Evolutionary conservation across 2,888 invertebrate species (phyloP).

Genomic region (Megastigmus dorsalis): DNA sequence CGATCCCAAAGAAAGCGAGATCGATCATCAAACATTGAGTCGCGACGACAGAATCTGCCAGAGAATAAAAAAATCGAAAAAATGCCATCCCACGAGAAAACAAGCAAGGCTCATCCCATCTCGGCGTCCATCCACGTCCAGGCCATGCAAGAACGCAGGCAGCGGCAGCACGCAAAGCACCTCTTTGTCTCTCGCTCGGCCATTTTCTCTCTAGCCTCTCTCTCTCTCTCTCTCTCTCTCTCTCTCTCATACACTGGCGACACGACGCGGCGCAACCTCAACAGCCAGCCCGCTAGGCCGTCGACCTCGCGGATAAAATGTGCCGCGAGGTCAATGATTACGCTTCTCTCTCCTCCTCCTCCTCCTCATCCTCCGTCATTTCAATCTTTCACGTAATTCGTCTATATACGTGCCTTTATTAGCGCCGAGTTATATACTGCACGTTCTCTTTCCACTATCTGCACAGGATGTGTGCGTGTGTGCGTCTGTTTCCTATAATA

Average conservation of each 20-base stretch:
- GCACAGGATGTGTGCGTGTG: neutral
- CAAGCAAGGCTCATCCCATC: slow-evolving; percentile 5
- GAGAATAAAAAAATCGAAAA: no score
- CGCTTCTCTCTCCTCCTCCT: slow-evolving; percentile 1
- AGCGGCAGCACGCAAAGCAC: slow-evolving; percentile 25
- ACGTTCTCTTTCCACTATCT: no score
- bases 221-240: slow-evolving; percentile 9
- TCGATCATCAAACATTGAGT: no score
- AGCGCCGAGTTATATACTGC: no score
- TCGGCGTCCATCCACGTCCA: slow-evolving; percentile 8
- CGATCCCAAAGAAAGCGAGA: no score
- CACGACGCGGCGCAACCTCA: slow-evolving; percentile 36
- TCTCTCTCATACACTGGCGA: neutral
- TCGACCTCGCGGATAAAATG: slow-evolving; percentile 54
- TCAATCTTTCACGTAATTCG: slow-evolving; percentile 48
- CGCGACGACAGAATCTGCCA: no score
- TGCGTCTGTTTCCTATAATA: slow-evolving; percentile 21
- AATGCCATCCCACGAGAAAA: no score
- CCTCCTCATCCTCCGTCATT: neutral
- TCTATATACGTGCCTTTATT: slow-evolving; percentile 41
- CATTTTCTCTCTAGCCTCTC: slow-evolving; percentile 8
- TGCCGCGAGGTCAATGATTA: slow-evolving; percentile 56
- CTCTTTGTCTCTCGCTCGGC: slow-evolving; percentile 39
- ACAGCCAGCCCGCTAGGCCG: slow-evolving; percentile 36
- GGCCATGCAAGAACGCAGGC: no score